Percentiles rank a stretch among this genome's conserved stretches.
Evolutionary conservation across 2,888 invertebrate genomes (phyloP).

Genomic region (Phortica magna): DNA sequence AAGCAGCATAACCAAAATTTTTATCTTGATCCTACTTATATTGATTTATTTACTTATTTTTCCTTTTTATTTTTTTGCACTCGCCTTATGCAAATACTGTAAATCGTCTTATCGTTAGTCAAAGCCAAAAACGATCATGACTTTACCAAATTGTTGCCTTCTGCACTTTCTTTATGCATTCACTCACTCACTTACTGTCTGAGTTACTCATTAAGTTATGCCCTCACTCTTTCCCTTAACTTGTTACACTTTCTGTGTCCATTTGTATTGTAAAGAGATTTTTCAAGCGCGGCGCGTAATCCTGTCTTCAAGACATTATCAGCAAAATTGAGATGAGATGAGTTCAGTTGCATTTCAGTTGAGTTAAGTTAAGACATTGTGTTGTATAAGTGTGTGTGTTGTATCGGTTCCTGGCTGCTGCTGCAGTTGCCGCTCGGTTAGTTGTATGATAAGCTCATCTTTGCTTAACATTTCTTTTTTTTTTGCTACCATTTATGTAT

Average conservation of each 20-base stretch:
- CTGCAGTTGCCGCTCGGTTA: constrained; percentile 47
- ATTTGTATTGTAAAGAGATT: constrained; percentile 46
- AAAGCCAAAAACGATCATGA: neutral
- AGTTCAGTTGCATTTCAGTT: constrained; percentile 7
- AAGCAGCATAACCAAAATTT: neutral
- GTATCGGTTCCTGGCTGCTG: neutral
- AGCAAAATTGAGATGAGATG: constrained; percentile 23
- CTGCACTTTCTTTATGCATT: neutral
- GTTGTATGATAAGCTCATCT: constrained; percentile 59
- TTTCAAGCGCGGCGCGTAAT: constrained; percentile 71
- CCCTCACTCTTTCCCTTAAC: neutral
- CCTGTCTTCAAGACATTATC: constrained; percentile 72
- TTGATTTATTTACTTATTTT: too few species aligned
- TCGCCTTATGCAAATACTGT: neutral
- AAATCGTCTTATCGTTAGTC: neutral
- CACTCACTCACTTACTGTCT: too few species aligned
- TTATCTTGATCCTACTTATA: too few species aligned
- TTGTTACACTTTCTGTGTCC: neutral
- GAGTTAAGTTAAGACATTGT: neutral
- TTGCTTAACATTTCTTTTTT: constrained; percentile 39
- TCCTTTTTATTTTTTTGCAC: neutral
- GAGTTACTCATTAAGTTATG: too few species aligned
- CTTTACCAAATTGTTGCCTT: neutral
- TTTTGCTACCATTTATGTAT: constrained; percentile 69
- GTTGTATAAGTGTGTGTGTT: neutral